Conservation (phyloP, 2,113 vertebrate genomes). For the Polypterus bichir region DNA sequence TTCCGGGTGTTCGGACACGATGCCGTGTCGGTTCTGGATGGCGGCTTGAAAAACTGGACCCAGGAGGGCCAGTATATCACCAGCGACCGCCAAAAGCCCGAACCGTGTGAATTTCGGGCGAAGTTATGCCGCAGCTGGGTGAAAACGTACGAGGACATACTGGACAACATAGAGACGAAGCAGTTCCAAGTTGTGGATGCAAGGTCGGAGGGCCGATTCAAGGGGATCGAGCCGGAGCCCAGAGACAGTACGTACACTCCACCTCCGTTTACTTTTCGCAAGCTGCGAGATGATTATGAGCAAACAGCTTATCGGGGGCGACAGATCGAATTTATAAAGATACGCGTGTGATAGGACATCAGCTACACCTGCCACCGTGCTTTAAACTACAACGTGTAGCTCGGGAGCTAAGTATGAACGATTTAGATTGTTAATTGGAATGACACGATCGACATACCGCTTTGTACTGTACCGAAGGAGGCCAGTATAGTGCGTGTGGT, state of each 20-base stretch:
- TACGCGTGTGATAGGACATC: too few relatives aligned
- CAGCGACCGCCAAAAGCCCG: conserved; percentile 33
- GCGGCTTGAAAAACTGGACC: conserved; percentile 74
- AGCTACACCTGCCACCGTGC: too few relatives aligned
- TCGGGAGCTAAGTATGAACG: too few relatives aligned
- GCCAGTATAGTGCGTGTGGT: too few relatives aligned
- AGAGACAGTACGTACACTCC: conserved; percentile 58
- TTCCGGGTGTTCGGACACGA: conserved; percentile 77
- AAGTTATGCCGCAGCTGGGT: conserved; percentile 52
- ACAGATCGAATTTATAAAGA: too few relatives aligned
- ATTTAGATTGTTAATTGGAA: too few relatives aligned
- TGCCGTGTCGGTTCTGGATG: conserved; percentile 73
- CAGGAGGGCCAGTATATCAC: conserved; percentile 48
- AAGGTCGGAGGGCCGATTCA: conserved; percentile 62
- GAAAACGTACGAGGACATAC: conserved; percentile 64
- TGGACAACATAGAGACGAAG: conserved; percentile 59
- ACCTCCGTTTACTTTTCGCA: not conserved
- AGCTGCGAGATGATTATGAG: too few relatives aligned
- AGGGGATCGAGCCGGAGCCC: conserved; percentile 75
- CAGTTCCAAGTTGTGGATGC: conserved; percentile 72
- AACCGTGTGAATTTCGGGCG: conserved; percentile 45
- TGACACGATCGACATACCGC: too few relatives aligned
- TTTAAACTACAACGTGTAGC: too few relatives aligned
- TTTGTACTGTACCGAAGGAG: too few relatives aligned
- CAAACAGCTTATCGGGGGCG: too few relatives aligned